Conservation (phyloP, 1,140 invertebrate genomes). For the Marisa cornuarietis region DNA sequence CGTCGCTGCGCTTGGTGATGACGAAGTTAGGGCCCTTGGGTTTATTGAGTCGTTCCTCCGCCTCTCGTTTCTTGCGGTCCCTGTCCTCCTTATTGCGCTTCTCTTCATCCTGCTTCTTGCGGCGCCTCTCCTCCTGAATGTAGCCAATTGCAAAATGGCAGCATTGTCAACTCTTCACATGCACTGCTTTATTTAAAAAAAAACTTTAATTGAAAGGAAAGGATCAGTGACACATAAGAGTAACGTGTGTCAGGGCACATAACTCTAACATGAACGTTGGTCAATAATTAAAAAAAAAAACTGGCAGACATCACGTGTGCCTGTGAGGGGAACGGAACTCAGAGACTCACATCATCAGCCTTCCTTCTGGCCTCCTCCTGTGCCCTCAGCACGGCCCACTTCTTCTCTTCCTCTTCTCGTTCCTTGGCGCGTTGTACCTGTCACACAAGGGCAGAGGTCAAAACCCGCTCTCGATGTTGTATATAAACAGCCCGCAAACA, state of each 20-base stretch:
- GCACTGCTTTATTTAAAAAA: too few species aligned
- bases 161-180: too few species aligned
- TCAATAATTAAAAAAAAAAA: too few species aligned
- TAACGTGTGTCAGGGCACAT: too few species aligned
- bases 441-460: too few species aligned
- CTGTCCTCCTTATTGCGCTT: conserved; percentile 43
- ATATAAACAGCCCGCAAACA: too few species aligned
- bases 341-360: conserved; percentile 47
- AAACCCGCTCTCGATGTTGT: too few species aligned
- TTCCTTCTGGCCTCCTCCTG: conserved; percentile 49
- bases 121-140: conserved; percentile 46
- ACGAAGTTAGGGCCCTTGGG: conserved; percentile 53
- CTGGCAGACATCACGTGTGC: neutral
- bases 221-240: too few species aligned
- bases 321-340: neutral
- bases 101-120: conserved; percentile 53
- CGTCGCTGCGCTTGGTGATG: conserved; percentile 50
- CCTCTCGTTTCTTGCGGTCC: conserved; percentile 47
- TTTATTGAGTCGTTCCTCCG: conserved; percentile 42
- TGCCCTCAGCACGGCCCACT: conserved; percentile 38
- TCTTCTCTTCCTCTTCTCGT: conserved; percentile 49
- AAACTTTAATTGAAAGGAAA: too few species aligned
- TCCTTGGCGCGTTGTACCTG: conserved; percentile 50
- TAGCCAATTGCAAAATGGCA: too few species aligned
- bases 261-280: too few species aligned